A percentile compares a stretch with the other conserved stretches of the same genome.
Conservation (phyloP, 2,113 vertebrate genomes). For the Danio rerio region DNA sequence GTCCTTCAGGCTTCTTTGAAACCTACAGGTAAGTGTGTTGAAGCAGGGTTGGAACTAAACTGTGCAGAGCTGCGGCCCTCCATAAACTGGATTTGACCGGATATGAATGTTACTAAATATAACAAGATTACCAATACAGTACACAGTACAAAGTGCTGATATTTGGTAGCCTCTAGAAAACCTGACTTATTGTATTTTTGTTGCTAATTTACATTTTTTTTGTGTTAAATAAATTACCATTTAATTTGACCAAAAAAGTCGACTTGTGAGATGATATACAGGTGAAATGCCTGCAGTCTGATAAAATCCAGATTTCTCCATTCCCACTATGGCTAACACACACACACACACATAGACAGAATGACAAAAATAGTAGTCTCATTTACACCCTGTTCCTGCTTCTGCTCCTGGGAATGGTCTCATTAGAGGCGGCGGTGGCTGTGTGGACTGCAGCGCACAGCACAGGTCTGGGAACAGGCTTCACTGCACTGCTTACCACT, state of each 20-base stretch:
- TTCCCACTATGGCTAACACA: neutral
- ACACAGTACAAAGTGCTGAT: too few relatives aligned
- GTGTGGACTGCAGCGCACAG: neutral
- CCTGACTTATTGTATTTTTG: too few relatives aligned
- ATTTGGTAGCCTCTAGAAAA: too few relatives aligned
- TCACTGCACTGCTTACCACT: neutral
- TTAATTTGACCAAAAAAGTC: neutral
- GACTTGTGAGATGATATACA: neutral
- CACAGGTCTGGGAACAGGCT: neutral
- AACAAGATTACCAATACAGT: too few relatives aligned
- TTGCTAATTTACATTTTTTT: too few relatives aligned
- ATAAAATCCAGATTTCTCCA: constrained; percentile 27
- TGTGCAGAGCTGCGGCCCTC: too few relatives aligned
- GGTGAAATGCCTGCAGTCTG: constrained; percentile 33
- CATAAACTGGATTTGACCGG: neutral
- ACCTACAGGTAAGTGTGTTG: too few relatives aligned
- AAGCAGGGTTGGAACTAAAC: too few relatives aligned
- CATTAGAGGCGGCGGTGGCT: constrained; percentile 45
- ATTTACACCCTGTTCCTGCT: constrained; percentile 41
- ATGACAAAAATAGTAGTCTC: constrained; percentile 51
- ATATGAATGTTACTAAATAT: too few relatives aligned
- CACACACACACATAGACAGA: constrained; percentile 28
- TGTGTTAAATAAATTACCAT: too few relatives aligned
- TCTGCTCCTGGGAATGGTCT: constrained; percentile 46
- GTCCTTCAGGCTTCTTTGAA: too few relatives aligned